Evolutionary conservation across 2,113 vertebrate genomes (phyloP).

Genomic region (Pongo abelii): DNA sequence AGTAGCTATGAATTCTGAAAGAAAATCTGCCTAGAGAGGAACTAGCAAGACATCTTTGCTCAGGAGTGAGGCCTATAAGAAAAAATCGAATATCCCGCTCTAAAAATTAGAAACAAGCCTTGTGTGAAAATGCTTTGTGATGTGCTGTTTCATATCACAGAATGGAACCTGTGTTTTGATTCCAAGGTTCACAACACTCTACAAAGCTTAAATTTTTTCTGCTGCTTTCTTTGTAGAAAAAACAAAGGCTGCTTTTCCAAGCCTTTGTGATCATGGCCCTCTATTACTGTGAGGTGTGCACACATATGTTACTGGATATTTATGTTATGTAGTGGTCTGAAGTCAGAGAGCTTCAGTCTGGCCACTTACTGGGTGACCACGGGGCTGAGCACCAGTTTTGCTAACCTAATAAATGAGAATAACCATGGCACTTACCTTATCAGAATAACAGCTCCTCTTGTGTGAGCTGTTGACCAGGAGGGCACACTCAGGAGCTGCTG

Average conservation of each 20-base stretch:
- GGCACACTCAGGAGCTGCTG: not conserved
- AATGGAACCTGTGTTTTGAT: no score
- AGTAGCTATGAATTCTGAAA: not conserved
- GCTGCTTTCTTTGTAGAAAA: not conserved
- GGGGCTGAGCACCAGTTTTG: not conserved
- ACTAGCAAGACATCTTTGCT: not conserved
- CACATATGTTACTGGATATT: fast-evolving
- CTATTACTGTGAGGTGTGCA: not conserved
- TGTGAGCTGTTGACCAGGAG: not conserved
- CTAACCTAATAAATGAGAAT: not conserved
- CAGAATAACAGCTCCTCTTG: not conserved
- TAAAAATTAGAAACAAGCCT: no score
- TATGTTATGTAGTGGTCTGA: not conserved
- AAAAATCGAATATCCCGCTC: no score
- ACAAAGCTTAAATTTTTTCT: no score
- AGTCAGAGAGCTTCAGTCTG: not conserved
- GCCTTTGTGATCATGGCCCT: not conserved
- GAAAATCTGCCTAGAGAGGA: not conserved
- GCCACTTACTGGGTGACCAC: not conserved
- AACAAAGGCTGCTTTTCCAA: not conserved
- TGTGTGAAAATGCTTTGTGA: no score
- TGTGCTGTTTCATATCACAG: no score
- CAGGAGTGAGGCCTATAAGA: not conserved
- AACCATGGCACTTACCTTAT: not conserved
- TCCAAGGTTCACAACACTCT: no score